Conservation (phyloP, 2,888 invertebrate species). For the Ennomos fuscantarius region DNA sequence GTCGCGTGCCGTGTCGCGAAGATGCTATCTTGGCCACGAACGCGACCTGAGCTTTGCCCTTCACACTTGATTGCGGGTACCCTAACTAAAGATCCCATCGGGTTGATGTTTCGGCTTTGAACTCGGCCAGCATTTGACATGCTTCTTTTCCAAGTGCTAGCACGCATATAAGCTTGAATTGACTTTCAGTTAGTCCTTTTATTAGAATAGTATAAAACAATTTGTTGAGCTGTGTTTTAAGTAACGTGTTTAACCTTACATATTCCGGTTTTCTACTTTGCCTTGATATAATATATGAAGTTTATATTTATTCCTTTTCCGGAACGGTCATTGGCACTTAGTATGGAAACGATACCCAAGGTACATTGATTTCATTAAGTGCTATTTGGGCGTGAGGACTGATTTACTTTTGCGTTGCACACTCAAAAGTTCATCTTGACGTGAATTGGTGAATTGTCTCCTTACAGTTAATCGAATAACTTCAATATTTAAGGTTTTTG, state of each 20-base stretch:
- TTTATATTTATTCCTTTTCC: too few relatives aligned
- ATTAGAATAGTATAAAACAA: too few relatives aligned
- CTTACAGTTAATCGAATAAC: too few relatives aligned
- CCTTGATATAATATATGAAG: too few relatives aligned
- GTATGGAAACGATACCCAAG: too few relatives aligned
- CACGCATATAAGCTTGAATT: constrained; percentile 33
- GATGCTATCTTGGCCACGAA: constrained; percentile 79
- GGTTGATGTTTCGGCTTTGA: constrained; percentile 62
- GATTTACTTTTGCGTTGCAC: neutral
- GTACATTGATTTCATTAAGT: neutral
- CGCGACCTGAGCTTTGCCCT: constrained; percentile 77
- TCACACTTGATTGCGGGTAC: constrained; percentile 79
- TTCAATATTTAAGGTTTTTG: neutral
- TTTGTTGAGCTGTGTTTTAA: too few relatives aligned
- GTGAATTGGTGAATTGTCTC: too few relatives aligned
- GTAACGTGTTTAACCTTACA: too few relatives aligned
- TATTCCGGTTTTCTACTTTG: too few relatives aligned
- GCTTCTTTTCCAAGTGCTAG: constrained; percentile 36
- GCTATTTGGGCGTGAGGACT: neutral
- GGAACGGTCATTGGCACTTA: too few relatives aligned
- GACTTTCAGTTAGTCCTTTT: constrained; percentile 6
- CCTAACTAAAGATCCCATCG: constrained; percentile 72
- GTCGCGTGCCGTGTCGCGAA: constrained; percentile 76
- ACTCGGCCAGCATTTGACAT: constrained; percentile 41
- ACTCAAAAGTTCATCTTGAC: too few relatives aligned